A percentile compares a stretch with the other conserved stretches of the same genome.
phyloP scores from a whole-genome alignment of 1,140 invertebrate genomes.

The Drosophila pandora region DNA sequence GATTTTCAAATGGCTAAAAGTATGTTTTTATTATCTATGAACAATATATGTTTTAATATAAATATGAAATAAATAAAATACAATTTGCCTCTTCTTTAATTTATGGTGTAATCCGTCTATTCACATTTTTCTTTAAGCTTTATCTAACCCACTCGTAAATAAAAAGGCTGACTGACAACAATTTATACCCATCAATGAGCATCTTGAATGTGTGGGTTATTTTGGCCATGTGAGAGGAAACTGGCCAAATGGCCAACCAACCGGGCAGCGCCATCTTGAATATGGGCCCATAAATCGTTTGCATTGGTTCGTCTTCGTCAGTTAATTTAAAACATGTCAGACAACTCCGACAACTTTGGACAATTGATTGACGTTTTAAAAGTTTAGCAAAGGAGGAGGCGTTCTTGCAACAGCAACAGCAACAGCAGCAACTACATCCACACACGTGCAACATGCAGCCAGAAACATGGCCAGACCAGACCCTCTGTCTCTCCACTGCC shows the following conservation, averaged over 20 bases:
- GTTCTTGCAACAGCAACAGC: constrained; percentile 51
- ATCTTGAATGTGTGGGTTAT: constrained; percentile 42
- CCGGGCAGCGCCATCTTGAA: constrained; percentile 64
- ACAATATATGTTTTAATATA: neutral
- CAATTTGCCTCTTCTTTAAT: neutral
- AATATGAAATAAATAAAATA: too few species aligned
- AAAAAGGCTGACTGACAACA: constrained; percentile 39
- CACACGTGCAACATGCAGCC: constrained; percentile 45
- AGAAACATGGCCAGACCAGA: constrained; percentile 28
- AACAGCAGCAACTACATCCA: neutral
- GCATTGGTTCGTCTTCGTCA: constrained; percentile 79
- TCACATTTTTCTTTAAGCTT: neutral
- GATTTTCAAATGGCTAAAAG: neutral
- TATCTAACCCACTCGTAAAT: constrained; percentile 3
- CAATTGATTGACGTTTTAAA: constrained; percentile 83
- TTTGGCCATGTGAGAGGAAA: constrained; percentile 28
- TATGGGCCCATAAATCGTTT: constrained; percentile 74
- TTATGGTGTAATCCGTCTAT: neutral
- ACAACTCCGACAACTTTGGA: constrained; percentile 81
- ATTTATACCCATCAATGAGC: constrained; percentile 43
- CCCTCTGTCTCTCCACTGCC: neutral
- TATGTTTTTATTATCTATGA: neutral
- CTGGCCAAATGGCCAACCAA: constrained; percentile 37
- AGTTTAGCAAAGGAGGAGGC: constrained; percentile 64
- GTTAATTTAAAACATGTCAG: constrained; percentile 83